Evolutionary conservation across 2,888 invertebrate genomes (phyloP).

Genomic region (Aphidius colemani): DNA sequence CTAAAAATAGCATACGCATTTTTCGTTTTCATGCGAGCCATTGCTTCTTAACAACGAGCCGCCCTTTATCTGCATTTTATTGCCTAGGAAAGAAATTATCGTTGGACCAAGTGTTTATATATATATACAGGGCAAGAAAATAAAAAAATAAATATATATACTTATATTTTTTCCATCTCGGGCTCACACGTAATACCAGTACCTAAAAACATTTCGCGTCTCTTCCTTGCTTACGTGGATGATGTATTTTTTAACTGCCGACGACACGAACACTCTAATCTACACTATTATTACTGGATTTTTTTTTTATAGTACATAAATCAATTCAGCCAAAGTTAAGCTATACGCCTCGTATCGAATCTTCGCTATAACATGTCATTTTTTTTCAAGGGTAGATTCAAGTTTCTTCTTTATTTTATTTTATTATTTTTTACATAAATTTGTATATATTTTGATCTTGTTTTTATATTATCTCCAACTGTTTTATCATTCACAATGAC

Average conservation of each 20-base stretch:
- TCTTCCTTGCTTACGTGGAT: slow-evolving; percentile 30
- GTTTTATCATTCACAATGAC: too few relatives aligned
- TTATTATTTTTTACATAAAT: slow-evolving; percentile 4
- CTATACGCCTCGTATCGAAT: slow-evolving; percentile 42
- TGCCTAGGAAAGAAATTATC: slow-evolving; percentile 32
- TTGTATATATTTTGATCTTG: not conserved
- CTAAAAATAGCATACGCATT: slow-evolving; percentile 18
- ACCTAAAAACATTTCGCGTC: slow-evolving; percentile 13
- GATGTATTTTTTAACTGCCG: slow-evolving; percentile 50
- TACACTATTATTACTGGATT: slow-evolving; percentile 45
- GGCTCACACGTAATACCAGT: slow-evolving; percentile 12
- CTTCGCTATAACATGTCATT: slow-evolving; percentile 7
- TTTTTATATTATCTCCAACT: too few relatives aligned
- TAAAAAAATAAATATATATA: slow-evolving; percentile 21
- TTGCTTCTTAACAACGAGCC: slow-evolving; percentile 42
- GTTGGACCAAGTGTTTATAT: slow-evolving; percentile 7
- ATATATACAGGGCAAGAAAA: slow-evolving; percentile 5
- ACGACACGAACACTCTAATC: slow-evolving; percentile 49
- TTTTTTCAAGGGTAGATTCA: not conserved
- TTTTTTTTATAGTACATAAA: slow-evolving; percentile 50
- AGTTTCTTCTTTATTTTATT: slow-evolving; percentile 19
- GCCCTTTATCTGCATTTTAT: slow-evolving; percentile 48
- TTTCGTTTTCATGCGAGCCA: slow-evolving; percentile 34
- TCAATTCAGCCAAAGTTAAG: slow-evolving; percentile 41
- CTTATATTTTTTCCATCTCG: slow-evolving; percentile 12